Evolutionary conservation across 2,888 invertebrate genomes (phyloP).

Genomic region (Adelphocoris suturalis): DNA sequence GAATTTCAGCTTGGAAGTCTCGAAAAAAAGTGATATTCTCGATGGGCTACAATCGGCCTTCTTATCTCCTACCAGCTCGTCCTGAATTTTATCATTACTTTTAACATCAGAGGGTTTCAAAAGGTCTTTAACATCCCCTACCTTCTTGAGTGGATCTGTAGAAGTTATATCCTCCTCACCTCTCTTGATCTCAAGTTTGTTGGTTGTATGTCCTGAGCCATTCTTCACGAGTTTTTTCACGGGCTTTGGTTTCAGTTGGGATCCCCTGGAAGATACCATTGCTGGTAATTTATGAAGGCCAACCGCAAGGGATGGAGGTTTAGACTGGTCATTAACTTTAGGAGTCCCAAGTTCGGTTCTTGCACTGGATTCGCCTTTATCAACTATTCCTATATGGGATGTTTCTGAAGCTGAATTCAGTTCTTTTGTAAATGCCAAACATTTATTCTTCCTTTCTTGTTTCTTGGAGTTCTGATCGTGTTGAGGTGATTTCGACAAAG

Average conservation of each 20-base stretch:
- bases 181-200: background rate
- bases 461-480: background rate
- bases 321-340: background rate
- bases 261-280: background rate
- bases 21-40: background rate
- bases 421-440: background rate
- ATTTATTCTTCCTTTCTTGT: background rate
- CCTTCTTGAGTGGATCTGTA: background rate
- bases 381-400: background rate
- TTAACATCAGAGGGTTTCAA: background rate
- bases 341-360: background rate
- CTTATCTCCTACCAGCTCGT: background rate
- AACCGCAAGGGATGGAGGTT: background rate
- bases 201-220: background rate
- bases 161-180: background rate
- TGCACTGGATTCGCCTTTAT: background rate
- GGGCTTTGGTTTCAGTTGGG: background rate
- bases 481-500: background rate
- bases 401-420: background rate
- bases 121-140: background rate
- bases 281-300: slow-evolving; percentile 7
- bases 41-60: no score
- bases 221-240: background rate
- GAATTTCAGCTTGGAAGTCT: background rate
- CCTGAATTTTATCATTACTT: background rate